Evolutionary conservation across 2,888 invertebrate genomes (phyloP).

Genomic region (Ferdinandea cuprea): DNA sequence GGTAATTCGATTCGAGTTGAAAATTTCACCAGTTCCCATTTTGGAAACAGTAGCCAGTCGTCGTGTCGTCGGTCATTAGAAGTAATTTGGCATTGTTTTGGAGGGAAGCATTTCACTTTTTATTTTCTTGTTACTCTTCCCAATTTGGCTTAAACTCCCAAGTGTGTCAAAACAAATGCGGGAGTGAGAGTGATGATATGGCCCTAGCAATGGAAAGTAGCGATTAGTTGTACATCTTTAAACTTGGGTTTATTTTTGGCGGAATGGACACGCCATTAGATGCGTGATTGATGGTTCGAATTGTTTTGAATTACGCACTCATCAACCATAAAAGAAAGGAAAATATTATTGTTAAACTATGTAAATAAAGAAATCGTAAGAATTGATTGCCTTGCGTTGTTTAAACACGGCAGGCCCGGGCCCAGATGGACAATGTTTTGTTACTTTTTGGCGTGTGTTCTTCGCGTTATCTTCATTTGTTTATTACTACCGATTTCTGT

Average conservation of each 20-base stretch:
- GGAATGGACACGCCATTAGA: constrained; percentile 36
- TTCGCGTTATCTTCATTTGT: constrained; percentile 29
- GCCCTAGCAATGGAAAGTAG: constrained; percentile 29
- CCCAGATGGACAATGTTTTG: constrained; percentile 22
- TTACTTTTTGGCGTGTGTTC: constrained; percentile 6
- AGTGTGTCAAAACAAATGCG: not conserved
- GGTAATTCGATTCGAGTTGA: constrained; percentile 18
- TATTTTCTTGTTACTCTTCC: constrained; percentile 62
- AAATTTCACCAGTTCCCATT: constrained; percentile 55
- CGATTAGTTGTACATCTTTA: constrained; percentile 11
- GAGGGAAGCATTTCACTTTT: constrained; percentile 70
- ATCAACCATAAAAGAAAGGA: constrained; percentile 5
- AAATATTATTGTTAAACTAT: constrained; percentile 23
- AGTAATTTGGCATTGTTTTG: constrained; percentile 63
- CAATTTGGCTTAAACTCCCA: constrained; percentile 29
- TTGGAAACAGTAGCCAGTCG: constrained; percentile 39
- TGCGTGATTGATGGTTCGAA: constrained; percentile 42
- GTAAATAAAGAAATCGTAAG: not conserved
- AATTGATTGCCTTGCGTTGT: not conserved
- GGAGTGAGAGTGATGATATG: not conserved
- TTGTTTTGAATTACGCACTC: constrained; percentile 37
- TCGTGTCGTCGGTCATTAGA: constrained; percentile 51
- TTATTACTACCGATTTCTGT: constrained; percentile 16
- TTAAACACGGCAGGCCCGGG: constrained; percentile 1
- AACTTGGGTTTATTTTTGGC: constrained; percentile 11